Conservation (phyloP, 2,113 vertebrate genomes). For the Thinocorus orbignyianus region DNA sequence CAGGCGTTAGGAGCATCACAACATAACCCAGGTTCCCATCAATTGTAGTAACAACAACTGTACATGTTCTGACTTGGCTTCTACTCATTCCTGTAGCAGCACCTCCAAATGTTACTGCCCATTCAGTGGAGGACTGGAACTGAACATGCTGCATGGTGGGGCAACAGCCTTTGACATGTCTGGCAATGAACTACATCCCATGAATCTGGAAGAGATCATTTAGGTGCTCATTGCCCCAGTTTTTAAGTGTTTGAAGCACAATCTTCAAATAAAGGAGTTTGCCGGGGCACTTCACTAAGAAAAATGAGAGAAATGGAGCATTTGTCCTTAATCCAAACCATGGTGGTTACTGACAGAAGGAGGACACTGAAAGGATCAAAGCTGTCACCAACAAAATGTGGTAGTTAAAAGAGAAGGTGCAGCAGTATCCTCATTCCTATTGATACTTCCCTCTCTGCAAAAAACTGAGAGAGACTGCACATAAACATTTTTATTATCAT, state of each 20-base stretch:
- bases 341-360: background rate
- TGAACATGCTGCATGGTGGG: background rate
- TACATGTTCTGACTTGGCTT: background rate
- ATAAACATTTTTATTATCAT: conserved; percentile 20
- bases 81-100: background rate
- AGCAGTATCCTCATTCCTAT: background rate
- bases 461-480: background rate
- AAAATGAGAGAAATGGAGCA: background rate
- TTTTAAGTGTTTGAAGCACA: background rate
- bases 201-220: background rate
- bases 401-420: background rate
- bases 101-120: background rate
- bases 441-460: background rate
- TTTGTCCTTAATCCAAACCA: conserved; percentile 34
- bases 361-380: conserved; percentile 14
- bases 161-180: background rate
- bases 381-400: background rate
- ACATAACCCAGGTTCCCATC: background rate
- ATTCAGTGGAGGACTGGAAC: background rate
- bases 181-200: background rate
- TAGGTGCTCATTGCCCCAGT: background rate
- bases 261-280: background rate
- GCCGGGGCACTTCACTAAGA: background rate
- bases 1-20: background rate
- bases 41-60: background rate